A percentile compares a stretch with the other conserved stretches of the same genome.
These are phyloP conservation scores for Ciconia boyciana DNA, from an alignment of 2,113 vertebrate genomes.

Conservation along the genomic window DNA sequence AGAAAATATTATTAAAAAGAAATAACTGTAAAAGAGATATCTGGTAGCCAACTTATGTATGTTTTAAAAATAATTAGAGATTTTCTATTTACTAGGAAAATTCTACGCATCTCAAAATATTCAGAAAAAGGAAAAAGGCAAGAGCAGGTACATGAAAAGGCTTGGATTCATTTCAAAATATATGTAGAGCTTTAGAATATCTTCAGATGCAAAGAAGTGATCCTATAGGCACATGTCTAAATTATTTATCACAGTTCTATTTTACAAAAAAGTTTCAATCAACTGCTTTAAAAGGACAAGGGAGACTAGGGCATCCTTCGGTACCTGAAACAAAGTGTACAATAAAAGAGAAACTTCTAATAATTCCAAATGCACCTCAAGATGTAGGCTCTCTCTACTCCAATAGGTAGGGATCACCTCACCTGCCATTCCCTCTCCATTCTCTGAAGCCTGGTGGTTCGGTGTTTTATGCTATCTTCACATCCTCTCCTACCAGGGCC, in stretches of 20 bases:
- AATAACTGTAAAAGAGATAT: neutral
- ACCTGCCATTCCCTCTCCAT: neutral
- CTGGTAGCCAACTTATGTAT: accelerated
- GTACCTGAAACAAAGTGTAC: neutral
- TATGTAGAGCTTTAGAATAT: neutral
- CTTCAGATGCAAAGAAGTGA: neutral
- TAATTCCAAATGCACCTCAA: neutral
- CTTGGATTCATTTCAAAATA: neutral
- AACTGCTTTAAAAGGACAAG: neutral
- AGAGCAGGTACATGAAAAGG: neutral
- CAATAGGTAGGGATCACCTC: neutral
- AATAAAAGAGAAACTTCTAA: neutral
- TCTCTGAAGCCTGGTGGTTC: neutral
- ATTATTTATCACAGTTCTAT: neutral
- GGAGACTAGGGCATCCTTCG: neutral
- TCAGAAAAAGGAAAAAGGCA: neutral
- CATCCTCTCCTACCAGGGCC: neutral
- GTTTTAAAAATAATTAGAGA: neutral
- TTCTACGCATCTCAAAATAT: neutral
- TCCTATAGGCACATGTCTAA: neutral
- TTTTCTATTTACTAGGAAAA: neutral
- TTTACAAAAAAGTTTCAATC: neutral
- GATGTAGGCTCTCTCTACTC: neutral
- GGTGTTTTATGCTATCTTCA: neutral
- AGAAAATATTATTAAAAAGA: neutral